These are phyloP conservation scores for Wasmannia auropunctata DNA, from an alignment of 1,140 invertebrate species.

Conservation along the genomic window DNA sequence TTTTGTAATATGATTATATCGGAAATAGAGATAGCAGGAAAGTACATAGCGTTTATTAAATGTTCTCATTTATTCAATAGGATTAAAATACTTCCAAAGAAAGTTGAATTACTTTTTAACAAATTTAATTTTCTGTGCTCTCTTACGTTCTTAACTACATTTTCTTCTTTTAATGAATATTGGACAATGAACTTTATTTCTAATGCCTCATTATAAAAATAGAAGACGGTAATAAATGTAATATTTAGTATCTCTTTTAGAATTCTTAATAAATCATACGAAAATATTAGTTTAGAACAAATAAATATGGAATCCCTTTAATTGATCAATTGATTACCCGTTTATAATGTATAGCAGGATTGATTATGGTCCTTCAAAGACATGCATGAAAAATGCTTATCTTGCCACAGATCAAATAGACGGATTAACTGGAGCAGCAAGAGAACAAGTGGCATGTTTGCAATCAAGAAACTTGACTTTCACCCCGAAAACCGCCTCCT, in stretches of 20 bases:
- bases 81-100: background rate
- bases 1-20: background rate
- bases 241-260: background rate
- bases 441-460: background rate
- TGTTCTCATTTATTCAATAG: background rate
- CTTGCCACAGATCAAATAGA: background rate
- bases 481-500: background rate
- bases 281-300: background rate
- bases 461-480: slow-evolving; percentile 22
- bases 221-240: background rate
- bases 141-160: background rate
- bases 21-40: background rate
- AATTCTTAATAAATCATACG: background rate
- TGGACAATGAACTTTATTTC: background rate
- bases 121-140: background rate
- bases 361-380: background rate
- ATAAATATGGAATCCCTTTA: background rate
- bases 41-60: background rate
- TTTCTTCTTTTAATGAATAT: background rate
- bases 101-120: background rate
- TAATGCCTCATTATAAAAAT: background rate
- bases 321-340: background rate
- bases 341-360: background rate
- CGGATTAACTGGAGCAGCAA: background rate
- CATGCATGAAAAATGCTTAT: background rate